phyloP scores from a whole-genome alignment of 2,888 invertebrate genomes.

The Agrenia bidenticulata region DNA sequence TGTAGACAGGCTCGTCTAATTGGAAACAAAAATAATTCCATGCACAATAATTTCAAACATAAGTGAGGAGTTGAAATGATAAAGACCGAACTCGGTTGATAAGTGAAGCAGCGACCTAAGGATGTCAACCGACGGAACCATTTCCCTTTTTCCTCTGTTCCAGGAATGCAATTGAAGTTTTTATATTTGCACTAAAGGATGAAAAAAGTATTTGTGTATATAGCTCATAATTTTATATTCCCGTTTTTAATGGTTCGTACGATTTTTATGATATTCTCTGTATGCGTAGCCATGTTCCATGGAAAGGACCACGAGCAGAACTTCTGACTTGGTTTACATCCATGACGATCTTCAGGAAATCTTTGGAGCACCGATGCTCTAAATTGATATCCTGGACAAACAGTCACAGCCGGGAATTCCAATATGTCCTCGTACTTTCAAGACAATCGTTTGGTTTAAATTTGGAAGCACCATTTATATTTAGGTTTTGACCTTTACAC shows the following conservation, averaged over 20 bases:
- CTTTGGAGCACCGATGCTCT: conserved; percentile 16
- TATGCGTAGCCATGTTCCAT: conserved; percentile 37
- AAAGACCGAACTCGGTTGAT: conserved; percentile 18
- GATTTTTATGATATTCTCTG: conserved; percentile 29
- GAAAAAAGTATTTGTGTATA: not conserved
- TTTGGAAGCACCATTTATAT: not conserved
- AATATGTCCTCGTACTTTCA: conserved; percentile 20
- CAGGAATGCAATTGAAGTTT: conserved; percentile 26
- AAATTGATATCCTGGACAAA: conserved; percentile 35
- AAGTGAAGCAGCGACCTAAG: conserved; percentile 37
- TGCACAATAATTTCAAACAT: not conserved
- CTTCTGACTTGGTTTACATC: conserved; percentile 22
- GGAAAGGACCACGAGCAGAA: conserved; percentile 26
- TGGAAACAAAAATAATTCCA: not conserved
- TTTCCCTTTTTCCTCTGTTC: conserved; percentile 29
- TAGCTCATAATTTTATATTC: too few relatives aligned
- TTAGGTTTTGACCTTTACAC: too few relatives aligned
- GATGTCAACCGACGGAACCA: conserved; percentile 32
- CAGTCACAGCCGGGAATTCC: conserved; percentile 31
- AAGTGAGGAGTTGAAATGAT: not conserved
- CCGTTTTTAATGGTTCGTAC: too few relatives aligned
- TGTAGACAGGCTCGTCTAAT: conserved; percentile 14
- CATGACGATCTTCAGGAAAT: conserved; percentile 21
- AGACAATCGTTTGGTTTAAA: not conserved
- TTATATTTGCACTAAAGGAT: conserved; percentile 24